Evolutionary conservation across 2,888 invertebrate species (phyloP), one percentile per base, ranked within the genome.

Genomic region (Stegophylla sp.): DNA sequence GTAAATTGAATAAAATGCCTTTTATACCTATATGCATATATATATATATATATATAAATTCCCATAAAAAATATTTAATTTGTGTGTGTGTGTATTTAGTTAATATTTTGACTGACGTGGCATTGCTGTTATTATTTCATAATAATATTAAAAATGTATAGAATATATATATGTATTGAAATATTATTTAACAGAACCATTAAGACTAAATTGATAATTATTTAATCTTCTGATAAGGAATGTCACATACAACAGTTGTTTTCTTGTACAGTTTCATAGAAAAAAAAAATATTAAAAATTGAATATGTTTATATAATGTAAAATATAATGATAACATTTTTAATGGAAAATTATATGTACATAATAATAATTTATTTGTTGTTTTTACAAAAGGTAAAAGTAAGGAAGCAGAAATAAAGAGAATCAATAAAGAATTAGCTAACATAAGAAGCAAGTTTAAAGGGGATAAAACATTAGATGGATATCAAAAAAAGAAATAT

Each of bases 401-500:
- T 88, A 98, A 98, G 91, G 99, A 99, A 89, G 99, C 98, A 69
- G 99, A 99, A 90, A 95, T 98, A 84, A 99, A 99, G 88, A 92
- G 99, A 87, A 99, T 99, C 88, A 99, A 99, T 88, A 99, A 99
- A 88, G 99, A 99, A 88, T 88, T 99, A 86, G 99, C 99, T 82
- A 99, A 99, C 87, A 99, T 99, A 87, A 90, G 99, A 84, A 97
- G 97, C 87, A 99, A 99, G 90, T 99, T 99, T 87, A 99, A 98
- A 92, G 98, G 98, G 83, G 99, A 99, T 88, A 99, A 98, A 90
- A 98, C 99, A 72, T 90, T 99, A 82, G 99, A 99, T 90, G 99
- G 99, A 59, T 99, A 99, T 88, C 98, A 99, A 87, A 99, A 99
- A 91, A 99, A 99, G 90, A 99, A 99, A 89, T 99, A 99, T 90